Percentiles rank a stretch among this genome's conserved stretches.
Conservation (phyloP, 2,888 invertebrate genomes). For the Patella pellucida region DNA sequence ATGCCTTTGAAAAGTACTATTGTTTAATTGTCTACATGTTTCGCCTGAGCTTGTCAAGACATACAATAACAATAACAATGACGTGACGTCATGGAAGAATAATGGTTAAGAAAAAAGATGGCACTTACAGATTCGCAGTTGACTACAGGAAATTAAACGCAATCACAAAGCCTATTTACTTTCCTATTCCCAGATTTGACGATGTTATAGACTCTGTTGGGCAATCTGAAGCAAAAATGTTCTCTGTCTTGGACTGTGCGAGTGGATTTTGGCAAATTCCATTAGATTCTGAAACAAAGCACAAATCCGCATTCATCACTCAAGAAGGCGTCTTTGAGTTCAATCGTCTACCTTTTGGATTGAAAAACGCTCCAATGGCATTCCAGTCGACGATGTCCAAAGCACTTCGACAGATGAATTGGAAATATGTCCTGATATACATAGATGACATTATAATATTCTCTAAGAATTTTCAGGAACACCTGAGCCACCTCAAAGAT, state of each 20-base stretch:
- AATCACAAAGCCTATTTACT: constrained; percentile 33
- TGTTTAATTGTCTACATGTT: too few species aligned
- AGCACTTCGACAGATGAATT: constrained; percentile 35
- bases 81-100: too few species aligned
- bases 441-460: constrained; percentile 44
- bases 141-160: constrained; percentile 36
- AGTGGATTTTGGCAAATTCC: constrained; percentile 34
- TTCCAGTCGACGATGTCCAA: constrained; percentile 36
- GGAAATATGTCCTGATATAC: constrained; percentile 40
- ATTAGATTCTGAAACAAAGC: constrained; percentile 28
- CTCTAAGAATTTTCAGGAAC: constrained; percentile 32
- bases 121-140: constrained; percentile 31
- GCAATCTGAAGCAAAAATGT: constrained; percentile 24
- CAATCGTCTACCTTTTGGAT: constrained; percentile 40
- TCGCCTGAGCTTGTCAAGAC: too few species aligned
- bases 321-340: constrained; percentile 36
- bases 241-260: constrained; percentile 32
- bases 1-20: too few species aligned
- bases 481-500: constrained; percentile 31
- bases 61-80: too few species aligned
- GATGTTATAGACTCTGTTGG: constrained; percentile 37
- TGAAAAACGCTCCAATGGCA: constrained; percentile 36
- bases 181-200: constrained; percentile 33
- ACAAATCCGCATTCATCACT: constrained; percentile 38
- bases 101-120: too few species aligned